Evolutionary conservation across 2,888 invertebrate genomes (phyloP).

Genomic region (Deilephila elpenor): DNA sequence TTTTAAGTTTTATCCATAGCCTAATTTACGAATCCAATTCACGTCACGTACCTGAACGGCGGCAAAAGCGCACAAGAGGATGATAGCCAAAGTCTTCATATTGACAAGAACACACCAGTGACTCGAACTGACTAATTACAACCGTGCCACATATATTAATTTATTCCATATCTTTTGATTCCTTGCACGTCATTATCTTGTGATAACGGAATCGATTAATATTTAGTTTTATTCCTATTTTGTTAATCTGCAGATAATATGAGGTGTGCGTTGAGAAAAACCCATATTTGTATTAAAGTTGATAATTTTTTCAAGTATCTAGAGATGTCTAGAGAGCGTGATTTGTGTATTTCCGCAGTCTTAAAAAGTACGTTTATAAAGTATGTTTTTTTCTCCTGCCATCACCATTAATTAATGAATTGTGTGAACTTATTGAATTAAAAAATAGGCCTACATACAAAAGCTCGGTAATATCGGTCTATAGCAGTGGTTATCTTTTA

Average conservation of each 20-base stretch:
- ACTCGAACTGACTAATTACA: conserved; percentile 42
- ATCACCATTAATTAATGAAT: too few species aligned
- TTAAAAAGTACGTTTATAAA: too few species aligned
- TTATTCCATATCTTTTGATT: conserved; percentile 16
- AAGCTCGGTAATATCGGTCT: too few species aligned
- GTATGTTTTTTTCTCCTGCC: too few species aligned
- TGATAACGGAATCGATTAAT: conserved; percentile 43
- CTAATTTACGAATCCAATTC: too few species aligned
- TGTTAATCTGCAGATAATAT: conserved; percentile 49
- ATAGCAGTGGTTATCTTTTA: too few species aligned
- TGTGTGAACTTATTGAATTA: too few species aligned
- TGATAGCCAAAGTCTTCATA: conserved; percentile 71
- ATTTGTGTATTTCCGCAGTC: too few species aligned
- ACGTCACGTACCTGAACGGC: conserved; percentile 65
- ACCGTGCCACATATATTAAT: not conserved
- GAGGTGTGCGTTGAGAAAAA: not conserved
- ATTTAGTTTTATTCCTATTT: conserved; percentile 38
- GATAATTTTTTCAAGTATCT: not conserved
- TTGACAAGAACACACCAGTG: conserved; percentile 43
- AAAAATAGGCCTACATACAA: too few species aligned
- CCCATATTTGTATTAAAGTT: not conserved
- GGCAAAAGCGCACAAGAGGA: conserved; percentile 66
- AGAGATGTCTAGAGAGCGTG: not conserved
- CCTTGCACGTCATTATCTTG: conserved; percentile 24
- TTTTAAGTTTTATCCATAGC: too few species aligned